These are phyloP conservation scores for Cephonodes hylas DNA, from an alignment of 2,888 invertebrate genomes.

Conservation along the genomic window DNA sequence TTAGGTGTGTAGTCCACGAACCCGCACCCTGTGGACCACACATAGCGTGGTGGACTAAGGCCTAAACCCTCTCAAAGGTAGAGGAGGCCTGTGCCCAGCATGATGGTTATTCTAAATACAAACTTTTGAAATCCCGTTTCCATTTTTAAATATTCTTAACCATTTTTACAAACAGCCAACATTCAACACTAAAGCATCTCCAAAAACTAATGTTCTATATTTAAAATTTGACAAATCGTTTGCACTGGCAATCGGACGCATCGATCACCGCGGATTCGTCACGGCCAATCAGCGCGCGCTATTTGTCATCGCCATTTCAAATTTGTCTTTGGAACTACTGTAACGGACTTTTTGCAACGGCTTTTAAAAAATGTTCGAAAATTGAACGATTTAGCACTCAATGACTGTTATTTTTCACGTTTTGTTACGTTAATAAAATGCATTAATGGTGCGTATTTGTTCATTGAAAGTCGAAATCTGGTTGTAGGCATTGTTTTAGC, in stretches of 20 bases:
- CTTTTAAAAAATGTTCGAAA: neutral
- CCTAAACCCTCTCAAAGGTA: too few relatives aligned
- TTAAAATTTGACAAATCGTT: conserved; percentile 68
- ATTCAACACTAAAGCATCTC: neutral
- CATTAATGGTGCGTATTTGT: neutral
- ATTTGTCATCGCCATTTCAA: conserved; percentile 64
- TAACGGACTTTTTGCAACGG: conserved; percentile 20
- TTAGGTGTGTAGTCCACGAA: too few relatives aligned
- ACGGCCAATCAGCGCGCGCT: conserved; percentile 58
- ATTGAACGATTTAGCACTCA: neutral
- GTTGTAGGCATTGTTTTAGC: too few relatives aligned
- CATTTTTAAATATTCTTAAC: too few relatives aligned
- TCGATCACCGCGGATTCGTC: conserved; percentile 71
- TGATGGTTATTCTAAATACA: too few relatives aligned
- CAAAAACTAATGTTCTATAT: conserved; percentile 14
- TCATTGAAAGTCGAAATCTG: neutral
- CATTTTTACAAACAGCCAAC: too few relatives aligned
- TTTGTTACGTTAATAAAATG: neutral
- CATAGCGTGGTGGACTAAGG: too few relatives aligned
- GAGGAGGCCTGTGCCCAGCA: too few relatives aligned
- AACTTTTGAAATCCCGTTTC: too few relatives aligned
- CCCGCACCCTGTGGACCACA: too few relatives aligned
- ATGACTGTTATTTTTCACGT: neutral
- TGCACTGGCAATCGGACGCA: conserved; percentile 49
- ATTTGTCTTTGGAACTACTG: conserved; percentile 19